phyloP scores from a whole-genome alignment of 2,113 vertebrate species.

The Pagrus major region DNA sequence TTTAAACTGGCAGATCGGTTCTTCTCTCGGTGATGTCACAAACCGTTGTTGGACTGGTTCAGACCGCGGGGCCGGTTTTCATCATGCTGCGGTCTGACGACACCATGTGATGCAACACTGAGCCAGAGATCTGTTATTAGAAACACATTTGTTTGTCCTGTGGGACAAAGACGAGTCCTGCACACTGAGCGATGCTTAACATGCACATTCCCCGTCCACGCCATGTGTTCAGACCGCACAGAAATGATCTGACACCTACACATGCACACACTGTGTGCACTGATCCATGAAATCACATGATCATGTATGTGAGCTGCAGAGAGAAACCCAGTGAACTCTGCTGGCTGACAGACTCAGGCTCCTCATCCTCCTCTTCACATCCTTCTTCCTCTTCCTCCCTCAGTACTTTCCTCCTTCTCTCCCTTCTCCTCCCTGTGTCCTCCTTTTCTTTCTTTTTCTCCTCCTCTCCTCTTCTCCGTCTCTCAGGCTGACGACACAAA shows the following conservation, averaged over 20 bases:
- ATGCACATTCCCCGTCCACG: slow-evolving; percentile 37
- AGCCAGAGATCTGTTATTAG: slow-evolving; percentile 2
- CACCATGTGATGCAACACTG: slow-evolving; percentile 6
- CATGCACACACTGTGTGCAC: slow-evolving; percentile 29
- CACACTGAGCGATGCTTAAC: slow-evolving; percentile 15
- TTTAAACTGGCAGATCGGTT: background rate
- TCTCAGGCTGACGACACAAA: background rate
- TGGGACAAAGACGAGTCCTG: slow-evolving; percentile 21
- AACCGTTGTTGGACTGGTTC: background rate
- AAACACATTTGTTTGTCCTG: background rate
- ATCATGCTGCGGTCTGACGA: background rate
- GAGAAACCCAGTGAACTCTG: slow-evolving; percentile 26
- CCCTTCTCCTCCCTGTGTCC: background rate
- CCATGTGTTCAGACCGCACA: slow-evolving; percentile 15
- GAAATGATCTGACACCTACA: background rate
- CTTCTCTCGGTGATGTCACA: background rate
- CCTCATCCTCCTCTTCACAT: background rate
- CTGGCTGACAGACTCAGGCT: background rate
- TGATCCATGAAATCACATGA: slow-evolving; percentile 10
- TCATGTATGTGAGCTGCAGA: background rate
- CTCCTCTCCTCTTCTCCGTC: background rate
- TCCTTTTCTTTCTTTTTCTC: background rate
- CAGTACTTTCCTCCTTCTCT: background rate
- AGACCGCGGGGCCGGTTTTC: background rate
- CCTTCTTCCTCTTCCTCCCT: background rate